Base-by-base conservation (phyloP, 2,797 vertebrate genomes). In the Chaetophractus vellerosus region DNA sequence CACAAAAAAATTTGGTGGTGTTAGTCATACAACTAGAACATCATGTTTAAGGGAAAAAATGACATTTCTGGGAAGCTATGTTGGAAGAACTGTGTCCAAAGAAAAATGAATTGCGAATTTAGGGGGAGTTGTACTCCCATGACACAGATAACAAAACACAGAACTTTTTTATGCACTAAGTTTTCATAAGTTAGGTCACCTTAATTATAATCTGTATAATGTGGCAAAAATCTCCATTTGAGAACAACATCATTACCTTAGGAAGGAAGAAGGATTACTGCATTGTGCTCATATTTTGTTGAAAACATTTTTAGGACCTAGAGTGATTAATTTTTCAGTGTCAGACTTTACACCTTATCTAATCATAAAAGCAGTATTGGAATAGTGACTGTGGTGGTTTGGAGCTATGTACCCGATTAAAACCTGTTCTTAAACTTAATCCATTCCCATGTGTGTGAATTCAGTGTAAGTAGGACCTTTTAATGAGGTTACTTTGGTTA, bases 21-120 rank as follows among this genome's bases (percentile, higher is more conserved):
- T 97, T 95, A 92, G 82, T 96, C 94, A 96, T 10, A 41, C 57
- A 80, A 8, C 14, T 38, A 41, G 55, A 74, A 79, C 80, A 85
- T 64, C 55, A 55, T 24, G 18, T 93, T 90, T 80, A 93, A 64
- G 88, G 88, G 90, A 61, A 93, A 93, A 74, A 15, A 76, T 33
- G 61, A 81, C 81, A 55, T 38, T 24, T 6, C 88, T 79, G 33
- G 69, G 45, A 84, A 88, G 74, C 79, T 92, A 6, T 36, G 23
- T 79, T 31, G 36, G 57, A 90, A 90, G 41, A 88, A 41, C 7
- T 59, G 21, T 45, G 55, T 24, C 64, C 66, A 90, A 88, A 72
- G 79, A 31, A 81, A 86, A 88, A 61, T 84, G 19, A 90, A 81
- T 85, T 76, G 85, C 19, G 64, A 63, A 36, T 71, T 59, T 38